These are phyloP conservation scores for Sialia sialis DNA, from an alignment of 2,113 vertebrate genomes.

Conservation along the genomic window DNA sequence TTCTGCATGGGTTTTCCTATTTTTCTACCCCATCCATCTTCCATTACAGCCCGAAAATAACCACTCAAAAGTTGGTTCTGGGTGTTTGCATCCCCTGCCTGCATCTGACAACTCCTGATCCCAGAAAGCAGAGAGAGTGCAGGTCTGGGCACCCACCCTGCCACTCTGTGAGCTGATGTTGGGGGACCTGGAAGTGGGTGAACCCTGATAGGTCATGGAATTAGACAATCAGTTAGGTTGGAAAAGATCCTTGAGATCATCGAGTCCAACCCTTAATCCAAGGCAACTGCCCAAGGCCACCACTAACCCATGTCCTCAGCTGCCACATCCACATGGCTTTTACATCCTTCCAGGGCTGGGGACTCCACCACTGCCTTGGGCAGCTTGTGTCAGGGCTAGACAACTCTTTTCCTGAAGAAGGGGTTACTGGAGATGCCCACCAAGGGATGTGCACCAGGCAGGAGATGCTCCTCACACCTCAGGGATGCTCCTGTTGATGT, in stretches of 20 bases:
- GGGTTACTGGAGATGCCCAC: background rate
- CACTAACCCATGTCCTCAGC: background rate
- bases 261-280: accelerated
- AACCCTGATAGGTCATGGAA: background rate
- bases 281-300: background rate
- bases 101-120: background rate
- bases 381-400: background rate
- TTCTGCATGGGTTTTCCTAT: background rate
- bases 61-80: background rate
- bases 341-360: background rate
- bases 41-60: background rate
- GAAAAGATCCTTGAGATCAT: background rate
- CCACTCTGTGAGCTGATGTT: accelerated
- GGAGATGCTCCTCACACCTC: background rate
- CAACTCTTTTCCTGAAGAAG: background rate
- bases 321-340: accelerated
- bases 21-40: background rate
- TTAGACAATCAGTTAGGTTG: background rate
- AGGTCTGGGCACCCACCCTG: too few relatives aligned
- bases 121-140: background rate
- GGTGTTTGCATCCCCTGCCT: background rate
- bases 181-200: too few relatives aligned
- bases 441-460: background rate
- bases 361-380: background rate
- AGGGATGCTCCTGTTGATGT: accelerated